Evolutionary conservation across 30 jellyfish, hydroid and myxozoan genomes (phyloP).

Genomic region (Sanderia malayensis): DNA sequence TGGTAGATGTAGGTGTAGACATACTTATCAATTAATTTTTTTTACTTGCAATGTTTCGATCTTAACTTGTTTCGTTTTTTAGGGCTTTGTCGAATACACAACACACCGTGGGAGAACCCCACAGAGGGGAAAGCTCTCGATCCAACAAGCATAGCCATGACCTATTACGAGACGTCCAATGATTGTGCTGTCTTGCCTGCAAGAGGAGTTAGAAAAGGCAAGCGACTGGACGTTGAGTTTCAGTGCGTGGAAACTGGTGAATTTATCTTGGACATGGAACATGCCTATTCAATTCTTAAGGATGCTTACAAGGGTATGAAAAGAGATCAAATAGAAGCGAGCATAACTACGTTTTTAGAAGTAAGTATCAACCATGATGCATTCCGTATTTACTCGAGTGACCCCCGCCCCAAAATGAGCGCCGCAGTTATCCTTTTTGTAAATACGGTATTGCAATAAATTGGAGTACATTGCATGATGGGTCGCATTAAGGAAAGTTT

Average conservation of each 20-base stretch:
- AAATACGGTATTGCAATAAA: no score
- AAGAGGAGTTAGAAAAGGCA: constrained; percentile 24
- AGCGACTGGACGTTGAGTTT: constrained; percentile 13
- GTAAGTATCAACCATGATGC: constrained; percentile 21
- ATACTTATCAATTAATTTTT: background rate
- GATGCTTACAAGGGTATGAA: constrained; percentile 31
- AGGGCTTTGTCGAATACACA: constrained; percentile 46
- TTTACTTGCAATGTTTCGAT: no score
- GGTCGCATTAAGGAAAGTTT: no score
- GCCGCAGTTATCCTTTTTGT: no score
- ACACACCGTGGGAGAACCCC: constrained; percentile 52
- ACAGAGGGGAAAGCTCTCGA: constrained; percentile 27
- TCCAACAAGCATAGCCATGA: constrained; percentile 14
- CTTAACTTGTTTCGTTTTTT: background rate
- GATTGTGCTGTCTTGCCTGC: constrained; percentile 38
- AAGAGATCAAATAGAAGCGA: constrained; percentile 36
- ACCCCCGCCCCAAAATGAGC: no score
- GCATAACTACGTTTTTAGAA: constrained; percentile 22
- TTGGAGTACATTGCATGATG: no score
- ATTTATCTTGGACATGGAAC: constrained; percentile 32
- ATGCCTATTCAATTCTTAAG: constrained; percentile 17
- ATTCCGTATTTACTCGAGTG: no score
- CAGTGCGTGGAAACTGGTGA: background rate
- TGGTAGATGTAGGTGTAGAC: no score
- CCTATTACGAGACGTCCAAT: constrained; percentile 38